Evolutionary conservation across 2,797 vertebrate species (phyloP).

Genomic region (Pseudomugil tenellus): DNA sequence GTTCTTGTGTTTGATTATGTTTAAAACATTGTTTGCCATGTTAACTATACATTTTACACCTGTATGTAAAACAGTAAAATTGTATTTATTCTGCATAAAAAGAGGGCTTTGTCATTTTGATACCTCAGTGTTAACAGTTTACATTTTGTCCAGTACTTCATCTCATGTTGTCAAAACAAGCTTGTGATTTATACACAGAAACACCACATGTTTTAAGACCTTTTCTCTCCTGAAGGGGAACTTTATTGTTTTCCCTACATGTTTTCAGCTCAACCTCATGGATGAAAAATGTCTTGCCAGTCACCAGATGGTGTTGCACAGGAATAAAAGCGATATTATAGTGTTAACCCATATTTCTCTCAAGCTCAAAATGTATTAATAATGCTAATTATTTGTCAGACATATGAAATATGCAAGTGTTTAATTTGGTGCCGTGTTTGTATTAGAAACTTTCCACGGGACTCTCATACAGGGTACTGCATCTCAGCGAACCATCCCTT

Average conservation of each 20-base stretch:
- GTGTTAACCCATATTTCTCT: constrained; percentile 40
- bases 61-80: constrained; percentile 39
- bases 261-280: constrained; percentile 11
- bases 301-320: constrained; percentile 48
- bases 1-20: constrained; percentile 45
- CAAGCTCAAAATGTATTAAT: constrained; percentile 46
- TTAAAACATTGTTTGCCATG: constrained; percentile 43
- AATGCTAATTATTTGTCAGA: constrained; percentile 34
- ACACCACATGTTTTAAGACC: constrained; percentile 16
- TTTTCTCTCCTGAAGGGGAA: constrained; percentile 16
- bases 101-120: constrained; percentile 63
- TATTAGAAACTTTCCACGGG: constrained; percentile 62
- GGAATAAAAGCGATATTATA: constrained; percentile 41
- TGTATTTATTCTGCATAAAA: constrained; percentile 76
- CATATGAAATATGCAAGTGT: constrained; percentile 39
- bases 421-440: constrained; percentile 60
- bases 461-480: constrained; percentile 68
- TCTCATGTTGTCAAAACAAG: constrained; percentile 55
- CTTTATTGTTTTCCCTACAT: not conserved
- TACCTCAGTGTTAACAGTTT: constrained; percentile 79
- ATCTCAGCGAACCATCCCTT: constrained; percentile 75
- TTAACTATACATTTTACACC: constrained; percentile 50
- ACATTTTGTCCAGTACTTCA: constrained; percentile 66
- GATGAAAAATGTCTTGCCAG: constrained; percentile 23
- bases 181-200: constrained; percentile 16